phyloP scores from a whole-genome alignment of 1,140 invertebrate species.

The Hycleus phaleratus region DNA sequence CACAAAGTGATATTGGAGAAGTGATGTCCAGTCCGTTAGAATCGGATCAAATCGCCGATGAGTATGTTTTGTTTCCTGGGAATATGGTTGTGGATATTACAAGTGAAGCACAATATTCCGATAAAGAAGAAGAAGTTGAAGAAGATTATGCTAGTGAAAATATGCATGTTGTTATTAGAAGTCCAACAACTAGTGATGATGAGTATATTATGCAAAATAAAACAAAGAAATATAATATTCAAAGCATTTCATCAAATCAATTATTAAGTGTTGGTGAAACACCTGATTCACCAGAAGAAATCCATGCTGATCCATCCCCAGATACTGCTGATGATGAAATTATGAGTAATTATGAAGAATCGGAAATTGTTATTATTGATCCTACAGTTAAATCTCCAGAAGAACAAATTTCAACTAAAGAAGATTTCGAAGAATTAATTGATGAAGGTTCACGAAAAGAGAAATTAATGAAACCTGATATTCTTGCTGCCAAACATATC shows the following conservation, averaged over 20 bases:
- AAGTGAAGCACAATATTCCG: constrained; percentile 51
- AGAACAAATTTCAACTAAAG: constrained; percentile 53
- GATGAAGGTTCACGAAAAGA: constrained; percentile 49
- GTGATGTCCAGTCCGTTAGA: constrained; percentile 52
- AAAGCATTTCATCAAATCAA: constrained; percentile 35
- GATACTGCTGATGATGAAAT: constrained; percentile 42
- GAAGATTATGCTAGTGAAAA: constrained; percentile 43
- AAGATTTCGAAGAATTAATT: constrained; percentile 53
- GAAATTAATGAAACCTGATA: constrained; percentile 36
- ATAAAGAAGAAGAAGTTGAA: constrained; percentile 42
- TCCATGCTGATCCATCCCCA: constrained; percentile 43
- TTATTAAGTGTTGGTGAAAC: constrained; percentile 37
- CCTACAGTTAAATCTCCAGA: constrained; percentile 51
- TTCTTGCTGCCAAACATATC: constrained; percentile 29
- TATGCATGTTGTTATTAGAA: constrained; percentile 35
- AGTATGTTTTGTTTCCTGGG: constrained; percentile 55
- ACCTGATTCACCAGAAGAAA: constrained; percentile 48
- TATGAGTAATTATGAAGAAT: constrained; percentile 47
- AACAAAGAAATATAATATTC: constrained; percentile 31
- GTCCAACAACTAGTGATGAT: constrained; percentile 39
- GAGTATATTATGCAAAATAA: constrained; percentile 36
- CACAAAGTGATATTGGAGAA: constrained; percentile 46
- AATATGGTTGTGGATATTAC: constrained; percentile 53
- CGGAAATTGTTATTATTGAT: constrained; percentile 55
- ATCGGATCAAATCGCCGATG: constrained; percentile 49